Evolutionary conservation across 2,113 vertebrate species (phyloP), one percentile per base, ranked within the genome.

Genomic region (Dascyllus trimaculatus): DNA sequence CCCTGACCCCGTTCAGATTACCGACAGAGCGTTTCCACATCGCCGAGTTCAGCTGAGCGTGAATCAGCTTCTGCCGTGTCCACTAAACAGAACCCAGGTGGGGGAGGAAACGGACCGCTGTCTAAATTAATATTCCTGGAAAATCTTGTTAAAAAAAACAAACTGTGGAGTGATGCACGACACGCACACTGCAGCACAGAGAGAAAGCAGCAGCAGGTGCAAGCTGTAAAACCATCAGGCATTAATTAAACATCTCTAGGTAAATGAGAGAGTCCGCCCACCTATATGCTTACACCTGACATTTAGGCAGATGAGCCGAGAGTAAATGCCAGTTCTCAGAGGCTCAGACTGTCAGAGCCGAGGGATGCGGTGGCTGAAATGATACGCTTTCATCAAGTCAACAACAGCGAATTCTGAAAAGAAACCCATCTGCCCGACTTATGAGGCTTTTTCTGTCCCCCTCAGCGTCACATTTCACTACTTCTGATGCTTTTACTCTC

Each of bases 231-330:
- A 65, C 35, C 14, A 3, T 69, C 45, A 60, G 25, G 64, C 65
- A 78, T 81, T 84, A 74, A 89, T 85, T 78, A 80, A 67, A 77
- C 76, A 66, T 73, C 75, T 70, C 48, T 22, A 35, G 19, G 68
- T 67, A 54, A 80, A 83, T 15, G 76, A 76, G 59, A 43, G 1
- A 11, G 22, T 75, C 67, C 62, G 0, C 78, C 81, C 82, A 85
- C 76, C 19, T 75, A 19, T 35, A 53, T 11, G 51, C 57, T 80
- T 40, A 71, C 75, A 86, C 84, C 84, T 86, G 84, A 86, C 60
- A 71, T 78, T 87, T 80, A 54, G 58, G 71, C 49, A 59, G 76
- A 71, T 64, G 15, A 69, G 62, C 52, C 52, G 24, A n/a, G 35
- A 15, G 46, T 52, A 78, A 67, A 75, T 71, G 71, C 51, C 72